Percentiles rank a stretch among this genome's conserved stretches.
Evolutionary conservation across 2,797 vertebrate species (phyloP).

Genomic region (Corythornis leucogaster): DNA sequence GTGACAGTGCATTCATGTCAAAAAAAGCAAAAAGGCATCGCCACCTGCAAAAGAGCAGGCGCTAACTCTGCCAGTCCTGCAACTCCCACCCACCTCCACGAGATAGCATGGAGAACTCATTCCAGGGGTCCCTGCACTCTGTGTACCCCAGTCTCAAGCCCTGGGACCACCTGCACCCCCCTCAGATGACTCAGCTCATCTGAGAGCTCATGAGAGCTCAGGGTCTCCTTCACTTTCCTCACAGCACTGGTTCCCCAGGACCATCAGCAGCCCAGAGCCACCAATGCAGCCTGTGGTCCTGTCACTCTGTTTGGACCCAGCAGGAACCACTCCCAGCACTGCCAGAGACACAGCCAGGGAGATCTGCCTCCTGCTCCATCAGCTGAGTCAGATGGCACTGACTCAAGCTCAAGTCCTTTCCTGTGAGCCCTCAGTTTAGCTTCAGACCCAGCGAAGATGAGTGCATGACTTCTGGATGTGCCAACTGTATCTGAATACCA

Average conservation of each 20-base stretch:
- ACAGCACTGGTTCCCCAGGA: not conserved
- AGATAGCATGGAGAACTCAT: rapidly evolving
- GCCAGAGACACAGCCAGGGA: not conserved
- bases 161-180: not conserved
- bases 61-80: not conserved
- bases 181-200: too few relatives aligned
- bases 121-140: not conserved
- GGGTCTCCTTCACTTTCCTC: not conserved
- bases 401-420: not conserved
- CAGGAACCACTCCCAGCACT: not conserved
- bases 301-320: not conserved
- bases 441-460: rapidly evolving
- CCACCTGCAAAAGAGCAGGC: conserved; percentile 56
- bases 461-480: not conserved
- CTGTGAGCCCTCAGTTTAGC: not conserved
- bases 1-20: not conserved
- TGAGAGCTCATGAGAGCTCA: not conserved
- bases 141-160: rapidly evolving
- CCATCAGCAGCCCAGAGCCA: not conserved
- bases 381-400: not conserved
- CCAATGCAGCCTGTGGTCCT: not conserved
- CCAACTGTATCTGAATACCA: not conserved
- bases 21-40: not conserved
- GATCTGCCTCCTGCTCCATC: not conserved
- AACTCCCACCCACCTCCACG: not conserved